Base-by-base conservation (phyloP, 2,113 vertebrate species). In the Anas platyrhynchos region DNA sequence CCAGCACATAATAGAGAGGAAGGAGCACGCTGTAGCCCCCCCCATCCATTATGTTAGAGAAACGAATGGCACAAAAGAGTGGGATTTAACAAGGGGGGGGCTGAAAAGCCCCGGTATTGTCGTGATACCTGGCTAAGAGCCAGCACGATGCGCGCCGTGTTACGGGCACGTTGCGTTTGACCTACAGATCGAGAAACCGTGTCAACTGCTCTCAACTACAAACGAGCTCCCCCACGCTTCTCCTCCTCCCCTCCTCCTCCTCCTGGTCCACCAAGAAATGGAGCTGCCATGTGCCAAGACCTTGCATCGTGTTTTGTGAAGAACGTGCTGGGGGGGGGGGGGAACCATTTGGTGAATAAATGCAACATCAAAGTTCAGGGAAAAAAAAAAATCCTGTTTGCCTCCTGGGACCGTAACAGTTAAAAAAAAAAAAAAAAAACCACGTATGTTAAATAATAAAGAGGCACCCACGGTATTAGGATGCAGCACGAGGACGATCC, bases 161-260 rank as follows among this genome's bases (percentile, higher is more conserved):
- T 91, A 94, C 72, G 91, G 89, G 92, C 94, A 92, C 23, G 86
- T 79, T 81, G 83, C 16, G 41, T 96, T 95, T 97, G 98, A 98
- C 98, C 98, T 98, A 98, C 97, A 97, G 96, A 97, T 78, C 81
- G 93, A 96, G 96, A 97, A 94, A 68, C 83, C 91, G 95, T 96
- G 97, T 97, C 97, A 97, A 95, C 94, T 92, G 94, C 97, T 95
- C 95, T 95, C 89, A 97, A 94, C 95, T 97, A 88, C 95, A 66
- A 93, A 88, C 95, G 69, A 93, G 79, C 89, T 96, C 68, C 17
- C 79, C 29, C 86, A n/a, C 9, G 16, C 38, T 59, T 72, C 27
- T 81, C 16, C 54, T 79, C n/a, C 86, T 62, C 43, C 79, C 48
- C 31, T 6, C 4, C 65, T 21, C 52, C 71, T 82, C 84, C 92